Evolutionary conservation across 1,140 invertebrate genomes (phyloP).

Genomic region (Eupeodes corollae): DNA sequence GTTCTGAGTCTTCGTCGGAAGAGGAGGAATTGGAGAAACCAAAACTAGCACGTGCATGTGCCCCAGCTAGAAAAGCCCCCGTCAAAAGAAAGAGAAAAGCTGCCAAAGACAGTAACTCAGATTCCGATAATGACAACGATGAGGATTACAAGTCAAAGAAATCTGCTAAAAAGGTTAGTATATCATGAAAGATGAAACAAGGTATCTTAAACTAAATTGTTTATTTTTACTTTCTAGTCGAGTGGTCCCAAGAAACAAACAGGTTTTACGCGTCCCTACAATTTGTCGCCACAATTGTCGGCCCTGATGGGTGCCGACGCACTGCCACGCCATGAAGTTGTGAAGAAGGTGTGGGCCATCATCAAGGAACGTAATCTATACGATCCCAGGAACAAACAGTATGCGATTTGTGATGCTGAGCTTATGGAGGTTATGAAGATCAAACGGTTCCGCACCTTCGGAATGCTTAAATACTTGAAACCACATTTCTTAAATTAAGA

Average conservation of each 20-base stretch:
- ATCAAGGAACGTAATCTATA: slow-evolving; percentile 86
- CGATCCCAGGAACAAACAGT: slow-evolving; percentile 90
- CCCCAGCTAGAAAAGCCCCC: too few species aligned
- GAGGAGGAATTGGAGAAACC: too few species aligned
- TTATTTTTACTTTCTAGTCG: too few species aligned
- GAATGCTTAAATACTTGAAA: slow-evolving; percentile 92
- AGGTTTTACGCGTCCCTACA: slow-evolving; percentile 71
- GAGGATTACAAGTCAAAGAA: too few species aligned
- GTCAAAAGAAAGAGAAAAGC: too few species aligned
- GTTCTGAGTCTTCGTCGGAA: too few species aligned
- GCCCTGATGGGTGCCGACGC: slow-evolving; percentile 72
- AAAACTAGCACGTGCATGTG: too few species aligned
- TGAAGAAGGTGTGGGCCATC: slow-evolving; percentile 84
- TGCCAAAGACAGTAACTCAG: too few species aligned
- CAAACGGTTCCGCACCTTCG: slow-evolving; percentile 82
- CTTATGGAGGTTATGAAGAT: slow-evolving; percentile 79
- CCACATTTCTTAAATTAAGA: slow-evolving; percentile 71
- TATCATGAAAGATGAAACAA: too few species aligned
- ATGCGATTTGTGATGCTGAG: slow-evolving; percentile 84
- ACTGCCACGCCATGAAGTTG: slow-evolving; percentile 84
- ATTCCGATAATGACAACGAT: too few species aligned
- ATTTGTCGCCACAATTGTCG: slow-evolving; percentile 74
- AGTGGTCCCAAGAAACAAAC: slow-evolving; percentile 40
- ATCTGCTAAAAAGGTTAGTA: too few species aligned
- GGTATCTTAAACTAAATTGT: too few species aligned